Base-by-base conservation (phyloP, 2,113 vertebrate genomes). In the Mellivora capensis region DNA sequence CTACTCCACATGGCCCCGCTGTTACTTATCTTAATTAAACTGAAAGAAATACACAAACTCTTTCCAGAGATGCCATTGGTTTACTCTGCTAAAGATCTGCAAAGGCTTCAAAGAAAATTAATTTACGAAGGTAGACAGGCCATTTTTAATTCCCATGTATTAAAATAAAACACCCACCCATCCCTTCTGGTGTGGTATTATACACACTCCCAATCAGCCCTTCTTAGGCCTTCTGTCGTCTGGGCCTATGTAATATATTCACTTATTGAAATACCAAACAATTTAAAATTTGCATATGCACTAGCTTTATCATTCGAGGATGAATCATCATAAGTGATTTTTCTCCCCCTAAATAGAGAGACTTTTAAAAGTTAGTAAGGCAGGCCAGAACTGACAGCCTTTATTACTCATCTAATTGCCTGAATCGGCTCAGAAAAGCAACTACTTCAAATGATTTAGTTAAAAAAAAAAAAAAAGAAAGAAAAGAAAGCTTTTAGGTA, bases 241-340 rank as follows among this genome's bases (percentile, higher is more conserved):
- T 10, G 11, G 76, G 67, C 27, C 57, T 47, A 47, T 10, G 84
- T 64, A 80, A 59, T 59, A 18, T 6, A 90, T 49, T 90, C 80
- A 72, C 21, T 91, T 77, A 87, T 7, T 93, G 57, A 90, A 88
- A 97, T 88, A 86, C 67, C 29, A 52, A 95, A 47, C 92, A 44
- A 85, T 62, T 86, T 87, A 54, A 98, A 96, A 89, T 84, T 17
- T 93, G 59, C 14, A 64, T 81, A 83, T 77, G 72, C 1, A 79
- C 49, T 59, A 94, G 57, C 62, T 81, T 95, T 93, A 91, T 84
- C 54, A 93, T 31, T 88, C 83, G 31, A 97, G 93, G 59, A 90
- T 87, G 57, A 87, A 94, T 92, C 91, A 96, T 42, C 47, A 34
- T 29, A 90, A 93, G 14, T 62, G 72, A 77, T 74, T 82, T 87